Evolutionary conservation across 2,797 vertebrate genomes (phyloP).

Genomic region (Pseudochaenichthys georgianus): DNA sequence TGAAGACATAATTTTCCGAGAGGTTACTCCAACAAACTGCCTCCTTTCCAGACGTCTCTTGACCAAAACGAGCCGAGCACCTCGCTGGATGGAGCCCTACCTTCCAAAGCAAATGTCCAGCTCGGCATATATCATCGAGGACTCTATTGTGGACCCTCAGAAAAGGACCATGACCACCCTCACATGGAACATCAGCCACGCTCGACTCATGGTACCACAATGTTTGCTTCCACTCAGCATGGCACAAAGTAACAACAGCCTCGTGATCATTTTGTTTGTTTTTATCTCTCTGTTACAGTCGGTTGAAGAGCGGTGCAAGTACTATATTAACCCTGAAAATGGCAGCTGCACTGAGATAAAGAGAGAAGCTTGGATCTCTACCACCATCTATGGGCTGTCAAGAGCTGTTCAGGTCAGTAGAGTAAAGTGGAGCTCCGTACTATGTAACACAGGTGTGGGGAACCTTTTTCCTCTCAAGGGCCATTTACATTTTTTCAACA

Average conservation of each 20-base stretch:
- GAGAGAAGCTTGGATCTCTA: conserved; percentile 96
- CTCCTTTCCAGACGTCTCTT: conserved; percentile 95
- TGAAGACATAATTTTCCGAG: conserved; percentile 95
- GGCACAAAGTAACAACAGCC: not conserved
- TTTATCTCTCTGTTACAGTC: conserved; percentile 76
- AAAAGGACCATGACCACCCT: conserved; percentile 95
- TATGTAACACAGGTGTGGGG: not conserved
- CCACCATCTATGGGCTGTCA: conserved; percentile 92
- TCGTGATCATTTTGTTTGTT: conserved; percentile 34
- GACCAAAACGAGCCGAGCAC: conserved; percentile 96
- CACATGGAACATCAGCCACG: conserved; percentile 98
- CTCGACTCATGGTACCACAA: conserved; percentile 90
- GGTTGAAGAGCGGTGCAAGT: conserved; percentile 94
- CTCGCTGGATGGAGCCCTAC: conserved; percentile 94
- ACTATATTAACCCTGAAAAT: conserved; percentile 91
- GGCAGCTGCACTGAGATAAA: conserved; percentile 93
- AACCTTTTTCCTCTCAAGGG: too few species aligned
- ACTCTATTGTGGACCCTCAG: conserved; percentile 95
- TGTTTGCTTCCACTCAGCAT: not conserved
- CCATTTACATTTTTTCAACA: too few species aligned
- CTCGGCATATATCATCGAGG: conserved; percentile 96
- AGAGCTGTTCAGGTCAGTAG: conserved; percentile 93
- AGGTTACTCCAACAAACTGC: conserved; percentile 93
- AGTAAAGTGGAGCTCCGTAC: conserved; percentile 27
- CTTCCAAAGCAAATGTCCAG: conserved; percentile 93